A percentile compares a stretch with the other conserved stretches of the same genome.
These are phyloP conservation scores for Chitala chitala DNA, from an alignment of 2,113 vertebrate species.

Conservation along the genomic window DNA sequence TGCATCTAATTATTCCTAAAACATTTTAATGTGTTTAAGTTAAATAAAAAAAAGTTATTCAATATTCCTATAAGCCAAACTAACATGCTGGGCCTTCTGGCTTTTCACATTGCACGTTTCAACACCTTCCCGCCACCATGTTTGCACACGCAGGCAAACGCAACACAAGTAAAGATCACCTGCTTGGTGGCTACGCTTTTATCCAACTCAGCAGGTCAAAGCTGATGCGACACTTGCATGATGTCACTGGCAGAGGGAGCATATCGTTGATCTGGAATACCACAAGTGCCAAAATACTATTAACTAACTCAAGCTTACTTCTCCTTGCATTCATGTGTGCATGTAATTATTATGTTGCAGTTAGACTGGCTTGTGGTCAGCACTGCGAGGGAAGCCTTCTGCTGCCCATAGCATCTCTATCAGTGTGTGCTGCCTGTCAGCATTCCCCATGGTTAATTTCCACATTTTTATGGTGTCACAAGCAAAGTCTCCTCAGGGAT, in stretches of 20 bases:
- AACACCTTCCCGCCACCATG: slow-evolving; percentile 33
- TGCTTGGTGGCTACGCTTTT: slow-evolving; percentile 51
- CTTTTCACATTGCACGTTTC: background rate
- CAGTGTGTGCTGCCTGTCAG: background rate
- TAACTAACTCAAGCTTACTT: background rate
- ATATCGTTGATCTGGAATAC: slow-evolving; percentile 62
- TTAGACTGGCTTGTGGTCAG: too few species aligned
- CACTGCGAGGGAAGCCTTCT: too few species aligned
- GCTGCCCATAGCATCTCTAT: background rate
- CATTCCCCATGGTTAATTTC: background rate
- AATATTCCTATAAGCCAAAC: too few species aligned
- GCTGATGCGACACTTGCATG: slow-evolving; percentile 57
- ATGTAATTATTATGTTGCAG: too few species aligned
- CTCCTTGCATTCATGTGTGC: background rate
- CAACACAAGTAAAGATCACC: slow-evolving; percentile 49
- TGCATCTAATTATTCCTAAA: too few species aligned
- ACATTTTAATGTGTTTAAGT: too few species aligned
- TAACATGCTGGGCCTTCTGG: background rate
- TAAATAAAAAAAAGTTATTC: too few species aligned
- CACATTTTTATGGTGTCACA: background rate
- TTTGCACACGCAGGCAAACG: slow-evolving; percentile 41
- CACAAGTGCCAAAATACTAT: slow-evolving; percentile 49
- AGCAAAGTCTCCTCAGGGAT: background rate
- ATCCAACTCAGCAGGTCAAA: slow-evolving; percentile 60
- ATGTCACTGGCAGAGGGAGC: slow-evolving; percentile 48